phyloP scores from a whole-genome alignment of 1,140 invertebrate species.

The Helicoverpa zea region DNA sequence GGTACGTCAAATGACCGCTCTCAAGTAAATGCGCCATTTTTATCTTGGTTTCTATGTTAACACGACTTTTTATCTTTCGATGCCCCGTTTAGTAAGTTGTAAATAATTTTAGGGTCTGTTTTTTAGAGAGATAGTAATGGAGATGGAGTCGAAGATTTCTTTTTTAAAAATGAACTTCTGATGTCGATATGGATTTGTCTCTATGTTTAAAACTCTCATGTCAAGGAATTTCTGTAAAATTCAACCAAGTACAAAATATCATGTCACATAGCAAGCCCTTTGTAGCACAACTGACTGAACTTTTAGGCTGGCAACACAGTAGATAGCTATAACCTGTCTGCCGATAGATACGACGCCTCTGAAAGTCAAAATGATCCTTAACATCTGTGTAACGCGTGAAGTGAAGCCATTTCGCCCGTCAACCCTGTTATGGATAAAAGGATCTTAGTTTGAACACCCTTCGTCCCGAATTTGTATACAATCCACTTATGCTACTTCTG shows the following conservation, averaged over 20 bases:
- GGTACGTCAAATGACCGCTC: slow-evolving; percentile 16
- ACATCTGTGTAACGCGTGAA: neutral
- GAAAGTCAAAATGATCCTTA: slow-evolving; percentile 3
- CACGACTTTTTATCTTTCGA: neutral
- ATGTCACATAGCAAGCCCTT: no score
- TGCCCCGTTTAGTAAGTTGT: neutral
- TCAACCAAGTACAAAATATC: no score
- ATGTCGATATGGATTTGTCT: no score
- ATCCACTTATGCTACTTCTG: slow-evolving; percentile 13
- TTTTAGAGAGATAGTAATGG: neutral
- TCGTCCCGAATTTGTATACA: neutral
- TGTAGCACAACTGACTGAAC: neutral
- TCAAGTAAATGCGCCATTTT: slow-evolving; percentile 27
- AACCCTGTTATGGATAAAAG: slow-evolving; percentile 31
- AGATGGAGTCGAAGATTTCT: neutral
- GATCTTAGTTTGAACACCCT: slow-evolving; percentile 22
- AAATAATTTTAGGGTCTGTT: neutral
- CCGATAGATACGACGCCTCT: neutral
- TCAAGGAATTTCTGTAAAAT: no score
- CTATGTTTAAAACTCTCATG: no score
- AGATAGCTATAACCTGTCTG: neutral
- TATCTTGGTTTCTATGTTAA: neutral
- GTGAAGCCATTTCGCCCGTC: slow-evolving; percentile 27
- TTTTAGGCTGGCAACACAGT: neutral
- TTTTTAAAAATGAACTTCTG: no score